Percentiles rank a stretch among this genome's conserved stretches.
phyloP scores from a whole-genome alignment of 2,113 vertebrate species.

The Eupsittula cactorum region DNA sequence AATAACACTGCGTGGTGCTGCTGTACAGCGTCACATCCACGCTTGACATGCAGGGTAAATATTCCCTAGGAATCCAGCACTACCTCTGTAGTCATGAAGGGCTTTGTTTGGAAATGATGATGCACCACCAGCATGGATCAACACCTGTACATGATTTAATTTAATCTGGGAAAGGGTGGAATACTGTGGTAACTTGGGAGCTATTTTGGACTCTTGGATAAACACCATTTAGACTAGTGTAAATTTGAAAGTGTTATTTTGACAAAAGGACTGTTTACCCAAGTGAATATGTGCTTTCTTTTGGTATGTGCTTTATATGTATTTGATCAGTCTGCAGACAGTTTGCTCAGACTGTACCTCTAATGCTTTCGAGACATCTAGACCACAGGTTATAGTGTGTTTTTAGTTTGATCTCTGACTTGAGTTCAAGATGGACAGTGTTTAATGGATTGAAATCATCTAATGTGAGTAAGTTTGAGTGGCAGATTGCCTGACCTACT shows the following conservation, averaged over 20 bases:
- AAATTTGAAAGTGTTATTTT: slow-evolving; percentile 1
- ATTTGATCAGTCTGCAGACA: background rate
- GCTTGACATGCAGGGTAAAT: background rate
- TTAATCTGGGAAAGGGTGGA: background rate
- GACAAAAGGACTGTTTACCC: background rate
- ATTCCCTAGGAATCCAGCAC: background rate
- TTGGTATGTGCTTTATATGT: background rate
- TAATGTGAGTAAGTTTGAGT: background rate
- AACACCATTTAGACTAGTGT: background rate
- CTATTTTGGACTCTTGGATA: background rate
- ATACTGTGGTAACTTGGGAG: background rate
- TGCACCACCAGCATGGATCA: background rate
- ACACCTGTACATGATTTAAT: background rate
- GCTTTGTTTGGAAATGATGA: background rate
- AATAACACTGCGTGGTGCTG: background rate
- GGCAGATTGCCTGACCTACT: background rate
- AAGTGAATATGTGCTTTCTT: background rate
- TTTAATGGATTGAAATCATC: background rate
- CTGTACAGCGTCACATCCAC: fast-evolving
- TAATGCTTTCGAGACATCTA: background rate
- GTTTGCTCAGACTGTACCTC: background rate
- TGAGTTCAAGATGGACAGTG: background rate
- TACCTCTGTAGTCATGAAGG: background rate
- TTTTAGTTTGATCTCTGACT: background rate
- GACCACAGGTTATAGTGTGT: background rate